Percentiles rank a stretch among this genome's conserved stretches.
These are phyloP conservation scores for Phylloscopus whistleri DNA, from an alignment of 2,113 vertebrate genomes.

Conservation along the genomic window DNA sequence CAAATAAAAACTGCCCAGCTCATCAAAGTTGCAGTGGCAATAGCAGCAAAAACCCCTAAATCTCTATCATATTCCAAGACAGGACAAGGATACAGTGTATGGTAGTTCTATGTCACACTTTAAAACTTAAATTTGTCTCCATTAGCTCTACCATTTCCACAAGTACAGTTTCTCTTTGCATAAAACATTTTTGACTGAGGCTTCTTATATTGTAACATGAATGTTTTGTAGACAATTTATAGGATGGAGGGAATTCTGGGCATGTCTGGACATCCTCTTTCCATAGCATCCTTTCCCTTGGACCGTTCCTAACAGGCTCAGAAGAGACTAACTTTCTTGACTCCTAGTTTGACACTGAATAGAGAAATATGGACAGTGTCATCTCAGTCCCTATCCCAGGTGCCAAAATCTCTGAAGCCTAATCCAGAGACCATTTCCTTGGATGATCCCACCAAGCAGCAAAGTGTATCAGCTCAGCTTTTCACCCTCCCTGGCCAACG, in stretches of 20 bases:
- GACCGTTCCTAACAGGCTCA: neutral
- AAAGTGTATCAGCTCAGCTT: neutral
- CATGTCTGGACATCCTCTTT: neutral
- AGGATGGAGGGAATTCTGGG: neutral
- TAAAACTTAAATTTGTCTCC: neutral
- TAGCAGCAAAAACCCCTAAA: neutral
- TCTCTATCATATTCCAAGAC: neutral
- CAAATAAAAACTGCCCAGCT: neutral
- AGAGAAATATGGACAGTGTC: neutral
- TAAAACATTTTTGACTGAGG: neutral
- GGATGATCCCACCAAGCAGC: fast-evolving
- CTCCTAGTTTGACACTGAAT: no score
- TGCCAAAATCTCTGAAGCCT: neutral
- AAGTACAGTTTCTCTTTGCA: neutral
- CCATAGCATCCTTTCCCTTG: neutral
- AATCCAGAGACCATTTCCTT: neutral
- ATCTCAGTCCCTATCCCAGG: fast-evolving
- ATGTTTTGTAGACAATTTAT: neutral
- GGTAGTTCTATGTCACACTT: no score
- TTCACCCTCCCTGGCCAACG: neutral
- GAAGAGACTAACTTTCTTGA: neutral
- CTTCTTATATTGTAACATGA: neutral
- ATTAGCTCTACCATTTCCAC: neutral
- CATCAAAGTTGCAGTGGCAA: neutral
- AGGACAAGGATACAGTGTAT: neutral